Base-by-base conservation (phyloP, 2,888 invertebrate genomes). In the Hetaerina titia region DNA sequence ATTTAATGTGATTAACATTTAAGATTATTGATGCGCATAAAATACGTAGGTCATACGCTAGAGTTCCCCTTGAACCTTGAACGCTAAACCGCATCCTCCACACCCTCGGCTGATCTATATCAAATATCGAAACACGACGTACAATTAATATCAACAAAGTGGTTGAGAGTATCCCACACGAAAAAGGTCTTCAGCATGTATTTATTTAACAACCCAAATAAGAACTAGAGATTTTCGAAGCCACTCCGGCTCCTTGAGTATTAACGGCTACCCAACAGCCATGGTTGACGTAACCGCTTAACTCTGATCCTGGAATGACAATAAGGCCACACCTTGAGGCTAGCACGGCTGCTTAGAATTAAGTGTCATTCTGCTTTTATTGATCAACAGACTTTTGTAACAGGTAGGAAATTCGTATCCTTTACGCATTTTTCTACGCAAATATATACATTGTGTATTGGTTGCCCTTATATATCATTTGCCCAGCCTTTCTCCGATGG, bases 81-180 rank as follows among this genome's bases (percentile, higher is more conserved):
- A 74, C 74, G 74, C 25, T 19, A n/a, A 74, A 69, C n/a, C n/a
- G 69, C 74, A 25, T 74, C 74, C n/a, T 74, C 81, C 81, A 31
- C 6, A 81, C 81, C 13, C 6, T 81, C 81, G 81, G 31, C 31
- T 15, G 81, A 11, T 31, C 15, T 31, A 31, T 13, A n/a, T 31
- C 89, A 89, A 89, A 57, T 56, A n/a, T 89, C 89, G 89, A 57
- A 89, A 89, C 57, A 57, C 89, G 57, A 17, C 57, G 22, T 22
- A 58, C 22, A 89, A 57, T 58, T 57, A 89, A 58, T 22, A 31
- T 89, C n/a, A 58, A 7, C 57, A n/a, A 9, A 31, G 13, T 57
- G 58, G 56, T 13, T 7, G 22, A 58, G 89, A 89, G 58, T 58
- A 11, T 57, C 58, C 89, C 57, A 89, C 89, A n/a, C 58, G 57